Conservation (phyloP, 1,140 invertebrate species). For the Delia radicum region DNA sequence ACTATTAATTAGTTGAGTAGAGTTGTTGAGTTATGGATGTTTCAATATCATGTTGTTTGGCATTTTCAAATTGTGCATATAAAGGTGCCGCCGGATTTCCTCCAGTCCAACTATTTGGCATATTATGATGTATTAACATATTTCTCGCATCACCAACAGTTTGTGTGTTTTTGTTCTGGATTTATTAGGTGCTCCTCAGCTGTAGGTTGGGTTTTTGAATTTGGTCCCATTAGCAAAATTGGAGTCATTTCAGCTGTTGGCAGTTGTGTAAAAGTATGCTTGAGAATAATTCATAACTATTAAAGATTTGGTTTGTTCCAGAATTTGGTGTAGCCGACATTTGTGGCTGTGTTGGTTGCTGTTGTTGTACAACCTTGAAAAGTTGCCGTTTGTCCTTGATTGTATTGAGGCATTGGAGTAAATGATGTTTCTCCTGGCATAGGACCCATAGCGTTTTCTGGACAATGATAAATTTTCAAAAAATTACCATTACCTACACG, state of each 20-base stretch:
- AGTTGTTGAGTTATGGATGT: too few relatives aligned
- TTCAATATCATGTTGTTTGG: slow-evolving; percentile 38
- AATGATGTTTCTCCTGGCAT: slow-evolving; percentile 4
- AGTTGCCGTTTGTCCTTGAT: slow-evolving; percentile 12
- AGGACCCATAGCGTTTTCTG: slow-evolving; percentile 34
- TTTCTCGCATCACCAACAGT: slow-evolving; percentile 37
- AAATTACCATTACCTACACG: slow-evolving; percentile 52
- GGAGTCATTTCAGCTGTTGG: slow-evolving; percentile 42
- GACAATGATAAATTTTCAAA: slow-evolving; percentile 49
- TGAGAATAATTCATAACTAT: slow-evolving; percentile 45
- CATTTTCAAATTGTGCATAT: slow-evolving; percentile 76
- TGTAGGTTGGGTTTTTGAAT: slow-evolving; percentile 28
- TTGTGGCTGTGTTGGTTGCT: slow-evolving; percentile 25
- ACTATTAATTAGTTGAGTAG: slow-evolving; percentile 12
- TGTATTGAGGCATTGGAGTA: slow-evolving; percentile 27
- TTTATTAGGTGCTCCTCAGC: slow-evolving; percentile 41
- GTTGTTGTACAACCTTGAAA: slow-evolving; percentile 14
- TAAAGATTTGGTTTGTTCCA: slow-evolving; percentile 32
- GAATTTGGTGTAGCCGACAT: slow-evolving; percentile 23
- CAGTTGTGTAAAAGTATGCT: slow-evolving; percentile 39
- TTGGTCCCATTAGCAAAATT: slow-evolving; percentile 20
- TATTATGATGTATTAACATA: slow-evolving; percentile 67
- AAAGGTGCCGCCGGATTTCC: slow-evolving; percentile 69
- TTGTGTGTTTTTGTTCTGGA: slow-evolving; percentile 43
- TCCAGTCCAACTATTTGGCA: slow-evolving; percentile 79